phyloP scores from a whole-genome alignment of 2,113 vertebrate genomes.

The Garra rufa region DNA sequence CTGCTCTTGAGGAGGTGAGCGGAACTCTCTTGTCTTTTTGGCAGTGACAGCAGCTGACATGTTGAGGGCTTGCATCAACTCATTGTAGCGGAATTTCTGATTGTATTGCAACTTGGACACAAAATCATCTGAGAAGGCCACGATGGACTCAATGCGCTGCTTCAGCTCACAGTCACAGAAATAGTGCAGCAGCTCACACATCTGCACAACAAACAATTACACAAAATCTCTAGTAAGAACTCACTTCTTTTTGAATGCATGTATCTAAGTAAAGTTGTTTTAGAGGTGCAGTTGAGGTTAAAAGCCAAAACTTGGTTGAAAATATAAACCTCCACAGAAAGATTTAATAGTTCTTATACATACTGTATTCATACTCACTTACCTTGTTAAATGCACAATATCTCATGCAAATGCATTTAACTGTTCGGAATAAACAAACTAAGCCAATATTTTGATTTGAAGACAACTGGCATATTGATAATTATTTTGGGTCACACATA shows the following conservation, averaged over 20 bases:
- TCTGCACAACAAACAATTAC: slow-evolving; percentile 76
- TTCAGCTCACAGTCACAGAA: slow-evolving; percentile 97
- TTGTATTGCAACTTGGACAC: slow-evolving; percentile 95
- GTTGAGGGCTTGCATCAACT: slow-evolving; percentile 95
- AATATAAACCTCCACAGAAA: not conserved
- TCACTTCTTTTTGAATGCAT: slow-evolving; percentile 79
- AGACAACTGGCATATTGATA: too few species aligned
- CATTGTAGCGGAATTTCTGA: slow-evolving; percentile 96
- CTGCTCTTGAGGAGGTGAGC: slow-evolving; percentile 96
- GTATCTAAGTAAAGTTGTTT: not conserved
- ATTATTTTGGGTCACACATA: too few species aligned
- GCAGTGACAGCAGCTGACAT: slow-evolving; percentile 97
- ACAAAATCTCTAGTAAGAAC: not conserved
- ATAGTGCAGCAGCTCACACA: slow-evolving; percentile 96
- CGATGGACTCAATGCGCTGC: slow-evolving; percentile 94
- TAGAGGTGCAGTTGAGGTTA: not conserved
- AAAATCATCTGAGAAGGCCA: slow-evolving; percentile 91
- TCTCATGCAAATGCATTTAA: not conserved
- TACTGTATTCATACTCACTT: not conserved
- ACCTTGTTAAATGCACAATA: not conserved
- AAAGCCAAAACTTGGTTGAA: not conserved
- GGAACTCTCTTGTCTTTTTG: slow-evolving; percentile 95
- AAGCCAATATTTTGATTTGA: too few species aligned
- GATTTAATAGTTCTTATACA: not conserved
- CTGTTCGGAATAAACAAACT: too few species aligned